phyloP scores from a whole-genome alignment of 2,888 invertebrate species.

The Rotaria socialis region DNA sequence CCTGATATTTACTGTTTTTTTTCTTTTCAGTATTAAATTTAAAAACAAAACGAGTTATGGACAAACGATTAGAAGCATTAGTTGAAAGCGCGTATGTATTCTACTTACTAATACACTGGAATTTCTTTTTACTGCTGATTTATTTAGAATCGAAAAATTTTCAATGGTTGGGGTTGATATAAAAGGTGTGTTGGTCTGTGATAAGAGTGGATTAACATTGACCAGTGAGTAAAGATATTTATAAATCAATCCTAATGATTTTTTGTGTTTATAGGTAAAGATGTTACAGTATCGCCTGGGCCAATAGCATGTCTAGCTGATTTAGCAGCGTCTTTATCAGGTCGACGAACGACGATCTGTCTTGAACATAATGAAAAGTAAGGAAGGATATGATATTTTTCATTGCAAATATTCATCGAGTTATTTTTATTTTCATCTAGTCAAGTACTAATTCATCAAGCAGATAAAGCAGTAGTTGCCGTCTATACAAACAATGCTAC shows the following conservation, averaged over 20 bases:
- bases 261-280: neutral
- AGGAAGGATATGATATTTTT: neutral
- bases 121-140: neutral
- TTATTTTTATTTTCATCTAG: neutral
- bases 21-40: neutral
- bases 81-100: constrained; percentile 21
- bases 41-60: neutral
- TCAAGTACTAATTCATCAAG: constrained; percentile 3
- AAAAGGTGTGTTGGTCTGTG: neutral
- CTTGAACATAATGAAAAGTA: constrained; percentile 31
- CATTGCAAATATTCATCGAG: neutral
- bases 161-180: neutral
- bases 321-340: constrained; percentile 2
- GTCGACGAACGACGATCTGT: neutral
- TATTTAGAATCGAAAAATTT: constrained; percentile 26
- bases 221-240: neutral
- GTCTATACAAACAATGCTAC: constrained; percentile 17
- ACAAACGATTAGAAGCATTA: neutral
- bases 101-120: neutral
- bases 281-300: neutral
- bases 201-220: constrained; percentile 4
- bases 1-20: neutral
- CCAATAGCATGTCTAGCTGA: neutral
- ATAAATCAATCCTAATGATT: neutral
- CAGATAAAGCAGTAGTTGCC: constrained; percentile 11